A percentile compares a stretch with the other conserved stretches of the same genome.
Conservation (phyloP, 2,797 vertebrate genomes). For the Ataeniobius toweri region DNA sequence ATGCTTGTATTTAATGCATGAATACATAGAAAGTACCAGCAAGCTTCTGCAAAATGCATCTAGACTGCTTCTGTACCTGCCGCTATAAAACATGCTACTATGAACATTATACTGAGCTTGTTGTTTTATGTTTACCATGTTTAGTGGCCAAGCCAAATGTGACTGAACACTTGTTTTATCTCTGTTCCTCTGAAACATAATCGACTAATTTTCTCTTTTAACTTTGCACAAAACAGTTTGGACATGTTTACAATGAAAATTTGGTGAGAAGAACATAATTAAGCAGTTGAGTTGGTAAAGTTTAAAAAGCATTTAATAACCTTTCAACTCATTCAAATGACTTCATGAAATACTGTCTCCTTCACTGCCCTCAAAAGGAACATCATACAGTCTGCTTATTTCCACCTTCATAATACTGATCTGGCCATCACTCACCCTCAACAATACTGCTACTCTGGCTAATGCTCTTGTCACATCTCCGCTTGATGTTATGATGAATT, state of each 20-base stretch:
- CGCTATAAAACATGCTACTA: not conserved
- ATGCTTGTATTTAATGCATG: not conserved
- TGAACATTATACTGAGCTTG: not conserved
- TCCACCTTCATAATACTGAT: too few species aligned
- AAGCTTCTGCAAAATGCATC: not conserved
- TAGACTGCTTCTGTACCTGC: not conserved
- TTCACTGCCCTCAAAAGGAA: too few species aligned
- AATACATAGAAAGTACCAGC: not conserved
- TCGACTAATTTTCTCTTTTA: not conserved
- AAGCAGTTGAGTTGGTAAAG: not conserved
- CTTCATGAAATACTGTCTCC: too few species aligned
- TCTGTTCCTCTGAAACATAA: not conserved
- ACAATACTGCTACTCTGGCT: too few species aligned
- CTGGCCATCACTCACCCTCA: too few species aligned
- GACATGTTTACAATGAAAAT: constrained; percentile 32
- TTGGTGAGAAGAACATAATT: constrained; percentile 23
- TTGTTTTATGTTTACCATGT: not conserved
- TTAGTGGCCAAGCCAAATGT: not conserved
- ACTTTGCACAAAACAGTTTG: constrained; percentile 3
- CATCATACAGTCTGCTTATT: too few species aligned
- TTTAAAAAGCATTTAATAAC: constrained; percentile 30
- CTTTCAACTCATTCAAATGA: constrained; percentile 9
- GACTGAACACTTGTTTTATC: not conserved
- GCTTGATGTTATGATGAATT: too few species aligned
- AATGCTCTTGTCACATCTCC: too few species aligned